Evolutionary conservation across 2,113 vertebrate species (phyloP), one percentile per base, ranked within the genome.

Genomic region (Numenius arquata): DNA sequence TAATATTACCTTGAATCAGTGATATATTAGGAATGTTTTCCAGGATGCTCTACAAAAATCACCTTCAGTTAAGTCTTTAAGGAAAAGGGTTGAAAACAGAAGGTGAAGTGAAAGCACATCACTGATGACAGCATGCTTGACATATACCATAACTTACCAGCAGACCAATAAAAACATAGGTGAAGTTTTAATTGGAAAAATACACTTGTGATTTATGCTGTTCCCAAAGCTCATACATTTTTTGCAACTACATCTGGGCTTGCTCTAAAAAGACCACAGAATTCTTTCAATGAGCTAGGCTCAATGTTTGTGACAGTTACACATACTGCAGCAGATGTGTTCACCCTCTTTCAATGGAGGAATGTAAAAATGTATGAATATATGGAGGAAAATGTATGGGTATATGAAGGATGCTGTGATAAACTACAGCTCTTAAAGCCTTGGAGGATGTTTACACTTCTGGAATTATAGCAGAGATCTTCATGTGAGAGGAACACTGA

Each of bases 361-460:
- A 91, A 93, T 89, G 70, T n/a, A 86, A 87, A 95, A 95, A n/a
- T 15, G 6, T 65, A 63, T 65, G 48, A 95, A 63, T 92, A 77
- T 29, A 71, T 55, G 26, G 75, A 82, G 36, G n/a, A 92, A 91
- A 90, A 65, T 27, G 19, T 34, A 85, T 56, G 36, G 48, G 34
- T 40, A 17, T 78, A 75, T 15, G 32, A 84, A 92, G 38, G 25
- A 88, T 81, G 47, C 32, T 77, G 55, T 80, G 55, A 83, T 80
- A 93, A 96, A 86, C 34, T 55, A 32, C 38, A 89, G 52, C 63
- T 53, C 80, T 84, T 90, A 85, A 87, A 86, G 47, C 15, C 15
- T 22, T 63, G 15, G 40, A 89, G 48, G 34, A 89, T 86, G 52
- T 71, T 93, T 88, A 86, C 21, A 30, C 14, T 55, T 73, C 74